Percentiles rank a stretch among this genome's conserved stretches.
These are phyloP conservation scores for Platalea minor DNA, from an alignment of 2,797 vertebrate species.

Conservation along the genomic window DNA sequence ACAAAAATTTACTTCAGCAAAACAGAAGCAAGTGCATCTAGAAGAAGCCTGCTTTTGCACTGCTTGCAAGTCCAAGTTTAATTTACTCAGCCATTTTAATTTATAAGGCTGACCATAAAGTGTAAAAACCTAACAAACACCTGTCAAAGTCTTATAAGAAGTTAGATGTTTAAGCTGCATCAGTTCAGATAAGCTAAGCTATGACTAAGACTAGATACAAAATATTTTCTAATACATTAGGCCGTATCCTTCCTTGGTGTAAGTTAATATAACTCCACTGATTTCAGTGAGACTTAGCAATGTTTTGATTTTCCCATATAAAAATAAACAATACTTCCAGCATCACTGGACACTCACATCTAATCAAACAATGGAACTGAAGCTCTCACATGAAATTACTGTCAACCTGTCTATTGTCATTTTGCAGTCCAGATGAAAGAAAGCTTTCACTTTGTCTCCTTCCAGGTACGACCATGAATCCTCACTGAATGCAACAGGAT, in stretches of 20 bases:
- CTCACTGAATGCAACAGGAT: neutral
- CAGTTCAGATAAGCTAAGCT: neutral
- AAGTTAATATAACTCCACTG: neutral
- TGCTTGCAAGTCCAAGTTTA: neutral
- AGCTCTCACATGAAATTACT: conserved; percentile 25
- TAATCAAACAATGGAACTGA: conserved; percentile 27
- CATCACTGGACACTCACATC: neutral
- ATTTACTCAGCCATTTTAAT: neutral
- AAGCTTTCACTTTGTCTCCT: neutral
- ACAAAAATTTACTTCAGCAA: neutral
- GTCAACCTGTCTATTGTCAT: neutral
- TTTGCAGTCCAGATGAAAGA: neutral
- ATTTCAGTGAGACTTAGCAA: neutral
- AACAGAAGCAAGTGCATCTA: neutral
- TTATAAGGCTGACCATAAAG: neutral
- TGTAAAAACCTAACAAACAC: neutral
- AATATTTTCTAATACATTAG: neutral
- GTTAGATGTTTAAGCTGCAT: neutral
- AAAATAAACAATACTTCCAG: conserved; percentile 26
- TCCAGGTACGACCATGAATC: neutral
- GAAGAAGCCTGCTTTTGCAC: neutral
- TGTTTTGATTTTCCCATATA: neutral
- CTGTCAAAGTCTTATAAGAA: neutral
- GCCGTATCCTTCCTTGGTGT: neutral
- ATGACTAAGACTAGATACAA: neutral